Conservation (phyloP, 2,113 vertebrate genomes). For the Cavia aperea region DNA sequence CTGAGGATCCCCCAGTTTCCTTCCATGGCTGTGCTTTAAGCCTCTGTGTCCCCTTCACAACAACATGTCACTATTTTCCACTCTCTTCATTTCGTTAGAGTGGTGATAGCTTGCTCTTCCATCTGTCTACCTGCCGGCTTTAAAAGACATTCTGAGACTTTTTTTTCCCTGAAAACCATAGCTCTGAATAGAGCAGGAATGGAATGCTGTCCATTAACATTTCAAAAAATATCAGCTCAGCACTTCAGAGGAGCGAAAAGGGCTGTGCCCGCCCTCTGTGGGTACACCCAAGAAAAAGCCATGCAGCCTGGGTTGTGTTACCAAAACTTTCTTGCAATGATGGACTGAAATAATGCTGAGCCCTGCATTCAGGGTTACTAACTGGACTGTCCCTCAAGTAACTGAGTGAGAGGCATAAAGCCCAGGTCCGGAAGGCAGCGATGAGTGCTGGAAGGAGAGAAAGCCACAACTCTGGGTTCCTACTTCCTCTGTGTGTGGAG, state of each 20-base stretch:
- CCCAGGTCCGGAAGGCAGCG: neutral
- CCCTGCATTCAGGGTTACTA: neutral
- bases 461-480: neutral
- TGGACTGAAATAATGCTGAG: constrained; percentile 36
- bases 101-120: neutral
- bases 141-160: neutral
- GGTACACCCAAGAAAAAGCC: neutral
- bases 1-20: neutral
- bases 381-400: neutral
- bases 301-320: neutral
- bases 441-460: neutral
- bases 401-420: neutral
- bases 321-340: neutral
- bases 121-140: neutral
- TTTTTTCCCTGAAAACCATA: neutral
- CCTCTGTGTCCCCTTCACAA: neutral
- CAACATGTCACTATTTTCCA: neutral
- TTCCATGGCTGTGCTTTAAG: neutral
- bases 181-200: constrained; percentile 22
- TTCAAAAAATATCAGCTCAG: constrained; percentile 39
- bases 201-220: constrained; percentile 53
- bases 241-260: neutral
- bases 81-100: neutral
- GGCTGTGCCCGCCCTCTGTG: neutral
- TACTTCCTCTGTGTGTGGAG: neutral